phyloP scores from a whole-genome alignment of 64 coral and sea anemone species.

The Dendrophyllia cribrosa region DNA sequence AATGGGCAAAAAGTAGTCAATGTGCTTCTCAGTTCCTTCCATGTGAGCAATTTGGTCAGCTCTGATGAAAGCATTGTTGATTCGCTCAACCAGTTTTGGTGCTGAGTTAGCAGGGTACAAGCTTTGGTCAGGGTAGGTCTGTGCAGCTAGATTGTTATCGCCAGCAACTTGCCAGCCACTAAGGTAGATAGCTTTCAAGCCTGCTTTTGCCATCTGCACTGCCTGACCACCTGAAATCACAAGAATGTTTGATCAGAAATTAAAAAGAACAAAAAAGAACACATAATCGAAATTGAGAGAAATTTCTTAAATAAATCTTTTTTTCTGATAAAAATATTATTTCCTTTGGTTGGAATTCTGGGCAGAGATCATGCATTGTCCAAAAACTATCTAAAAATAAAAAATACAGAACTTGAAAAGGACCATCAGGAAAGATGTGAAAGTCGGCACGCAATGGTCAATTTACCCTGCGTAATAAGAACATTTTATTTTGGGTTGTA shows the following conservation, averaged over 20 bases:
- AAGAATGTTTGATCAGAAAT: not conserved
- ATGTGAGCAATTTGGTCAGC: constrained; percentile 97
- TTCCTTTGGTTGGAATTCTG: not conserved
- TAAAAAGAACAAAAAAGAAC: not conserved
- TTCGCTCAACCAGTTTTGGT: constrained; percentile 95
- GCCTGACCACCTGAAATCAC: constrained; percentile 86
- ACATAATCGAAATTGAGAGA: not conserved
- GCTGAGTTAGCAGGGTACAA: constrained; percentile 97
- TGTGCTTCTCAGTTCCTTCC: constrained; percentile 75
- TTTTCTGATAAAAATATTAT: not conserved
- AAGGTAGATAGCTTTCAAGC: constrained; percentile 94
- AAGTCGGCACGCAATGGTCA: too few species aligned
- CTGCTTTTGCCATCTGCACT: constrained; percentile 98
- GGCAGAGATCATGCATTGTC: not conserved
- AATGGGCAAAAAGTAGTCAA: constrained; percentile 91
- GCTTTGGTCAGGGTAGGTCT: constrained; percentile 98
- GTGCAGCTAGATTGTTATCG: constrained; percentile 90
- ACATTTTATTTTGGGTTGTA: not conserved
- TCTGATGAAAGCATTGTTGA: constrained; percentile 94
- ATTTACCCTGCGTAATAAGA: not conserved
- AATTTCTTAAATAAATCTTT: not conserved
- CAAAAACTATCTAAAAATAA: not conserved
- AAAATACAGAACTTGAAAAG: not conserved
- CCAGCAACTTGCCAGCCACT: constrained; percentile 99
- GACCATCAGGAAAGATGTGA: too few species aligned